Conservation (phyloP, 2,113 vertebrate species). For the Cervus canadensis region DNA sequence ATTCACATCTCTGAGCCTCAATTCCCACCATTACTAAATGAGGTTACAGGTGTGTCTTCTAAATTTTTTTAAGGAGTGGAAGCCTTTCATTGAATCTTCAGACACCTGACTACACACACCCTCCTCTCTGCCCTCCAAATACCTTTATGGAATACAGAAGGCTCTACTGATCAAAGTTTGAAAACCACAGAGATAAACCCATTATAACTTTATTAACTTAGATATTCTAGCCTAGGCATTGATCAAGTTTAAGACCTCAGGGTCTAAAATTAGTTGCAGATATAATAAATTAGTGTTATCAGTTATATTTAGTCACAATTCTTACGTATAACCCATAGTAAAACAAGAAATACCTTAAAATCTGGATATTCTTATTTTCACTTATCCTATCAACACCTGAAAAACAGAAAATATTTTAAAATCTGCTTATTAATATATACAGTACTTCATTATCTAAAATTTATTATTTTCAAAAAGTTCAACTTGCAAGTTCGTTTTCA, state of each 20-base stretch:
- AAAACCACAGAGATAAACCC: slow-evolving; percentile 1
- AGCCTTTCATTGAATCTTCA: background rate
- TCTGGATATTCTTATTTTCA: slow-evolving; percentile 63
- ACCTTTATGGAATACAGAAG: background rate
- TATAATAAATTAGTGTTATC: background rate
- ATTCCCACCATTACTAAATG: background rate
- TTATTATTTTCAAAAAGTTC: slow-evolving; percentile 34
- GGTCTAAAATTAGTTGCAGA: background rate
- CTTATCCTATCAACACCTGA: slow-evolving; percentile 58
- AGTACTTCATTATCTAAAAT: background rate
- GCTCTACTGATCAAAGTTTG: background rate
- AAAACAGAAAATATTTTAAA: slow-evolving; percentile 41
- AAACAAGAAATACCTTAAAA: slow-evolving; percentile 57
- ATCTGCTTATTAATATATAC: background rate
- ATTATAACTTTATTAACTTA: background rate
- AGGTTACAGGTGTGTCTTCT: background rate
- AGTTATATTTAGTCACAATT: background rate
- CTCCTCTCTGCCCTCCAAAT: background rate
- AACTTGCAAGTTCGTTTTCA: slow-evolving; percentile 32
- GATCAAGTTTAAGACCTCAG: background rate
- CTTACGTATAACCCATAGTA: slow-evolving; percentile 22
- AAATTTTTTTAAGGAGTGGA: background rate
- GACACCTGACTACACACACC: background rate
- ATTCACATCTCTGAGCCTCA: background rate
- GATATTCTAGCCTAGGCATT: background rate